Evolutionary conservation across 1,140 invertebrate species (phyloP), one percentile per base, ranked within the genome.

Genomic region (Trichomalopsis sarcophagae): DNA sequence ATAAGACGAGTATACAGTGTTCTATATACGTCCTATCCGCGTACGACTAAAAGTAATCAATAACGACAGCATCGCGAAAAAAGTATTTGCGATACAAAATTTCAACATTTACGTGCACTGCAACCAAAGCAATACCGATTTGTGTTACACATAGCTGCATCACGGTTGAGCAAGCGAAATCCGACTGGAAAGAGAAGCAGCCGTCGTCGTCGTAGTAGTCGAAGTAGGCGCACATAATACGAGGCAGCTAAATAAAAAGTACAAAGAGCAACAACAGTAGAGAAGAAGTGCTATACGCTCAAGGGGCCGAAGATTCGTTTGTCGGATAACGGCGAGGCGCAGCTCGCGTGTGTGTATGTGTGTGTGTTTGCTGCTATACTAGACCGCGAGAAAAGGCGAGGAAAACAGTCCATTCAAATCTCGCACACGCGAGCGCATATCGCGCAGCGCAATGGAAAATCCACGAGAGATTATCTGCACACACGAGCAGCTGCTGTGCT

Each of bases 341-440:
- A 36, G 27, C 7, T 30, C 4, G 33, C 40, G 40, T 44, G 40
- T 14, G 69, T 9, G 0, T 23, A 5, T 13, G 5, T 9, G 9
- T 27, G 23, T 4, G 27, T 27, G 27, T 27, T 2, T 4, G 4
- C 33, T 36, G 33, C 33, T 14, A 27, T 5, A 23, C 27, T 3
- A 6, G 6, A 23, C 17, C 69, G 69, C 17, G 36, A 75, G 73
- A 75, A 71, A 30, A 71, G 69, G 10, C 69, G 69, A 27, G 69
- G 69, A 71, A 33, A 33, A 71, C 27, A 71, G 23, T 71, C 69
- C 69, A 71, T 71, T 71, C 69, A 71, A 71, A 71, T 44, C 30
- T 75, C 30, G 14, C 14, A 11, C 30, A 74, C 10, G 30, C 36
- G 2, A n/a, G 36, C 3, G 30, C 36, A 10, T 17, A n/a, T n/a